These are phyloP conservation scores for Plecturocebus donacophilus DNA, from an alignment of 2,113 vertebrate genomes.

Conservation along the genomic window DNA sequence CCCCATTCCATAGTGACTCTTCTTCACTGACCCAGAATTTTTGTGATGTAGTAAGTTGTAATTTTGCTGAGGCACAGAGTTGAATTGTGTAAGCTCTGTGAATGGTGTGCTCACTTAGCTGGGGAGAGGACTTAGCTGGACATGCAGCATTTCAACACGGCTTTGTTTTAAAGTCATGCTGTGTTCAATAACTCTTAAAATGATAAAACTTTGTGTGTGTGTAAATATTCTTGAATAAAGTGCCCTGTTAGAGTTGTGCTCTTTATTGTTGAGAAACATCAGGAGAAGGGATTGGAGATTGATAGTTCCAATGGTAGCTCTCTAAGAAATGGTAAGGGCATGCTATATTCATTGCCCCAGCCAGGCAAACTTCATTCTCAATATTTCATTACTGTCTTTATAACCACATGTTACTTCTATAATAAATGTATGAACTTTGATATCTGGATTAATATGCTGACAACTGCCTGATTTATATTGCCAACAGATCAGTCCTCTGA, in stretches of 20 bases:
- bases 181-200: not conserved
- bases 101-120: not conserved
- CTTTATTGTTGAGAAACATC: not conserved
- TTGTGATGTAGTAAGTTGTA: not conserved
- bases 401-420: not conserved
- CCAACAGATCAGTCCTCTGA: not conserved
- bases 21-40: conserved; percentile 6
- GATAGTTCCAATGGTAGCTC: not conserved
- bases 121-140: not conserved
- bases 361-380: not conserved
- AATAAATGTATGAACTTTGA: not conserved
- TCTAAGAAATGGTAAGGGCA: not conserved
- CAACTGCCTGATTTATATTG: not conserved
- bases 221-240: not conserved
- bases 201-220: not conserved
- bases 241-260: not conserved
- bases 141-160: not conserved
- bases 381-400: not conserved
- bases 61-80: conserved; percentile 32
- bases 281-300: too few relatives aligned
- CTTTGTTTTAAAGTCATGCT: conserved; percentile 21
- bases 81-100: conserved; percentile 28
- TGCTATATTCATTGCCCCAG: not conserved
- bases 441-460: not conserved
- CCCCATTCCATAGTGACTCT: not conserved